Conservation (phyloP, 2,888 invertebrate genomes). For the Macaria notata region DNA sequence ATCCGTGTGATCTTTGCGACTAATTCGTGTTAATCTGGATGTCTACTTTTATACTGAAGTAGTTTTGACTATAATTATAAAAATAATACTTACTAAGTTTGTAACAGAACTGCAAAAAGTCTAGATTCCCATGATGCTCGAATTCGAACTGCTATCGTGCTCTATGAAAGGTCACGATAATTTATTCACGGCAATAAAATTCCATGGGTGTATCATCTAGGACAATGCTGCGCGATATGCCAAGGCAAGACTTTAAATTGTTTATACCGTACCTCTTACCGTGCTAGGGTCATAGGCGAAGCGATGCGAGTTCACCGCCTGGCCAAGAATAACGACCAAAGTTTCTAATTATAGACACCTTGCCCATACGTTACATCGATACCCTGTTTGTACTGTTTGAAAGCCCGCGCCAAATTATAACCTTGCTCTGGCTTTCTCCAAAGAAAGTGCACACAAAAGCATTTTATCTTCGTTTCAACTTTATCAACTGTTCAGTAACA, state of each 20-base stretch:
- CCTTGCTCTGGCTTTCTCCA: constrained; percentile 3
- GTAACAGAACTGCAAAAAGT: too few relatives aligned
- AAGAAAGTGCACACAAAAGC: constrained; percentile 1
- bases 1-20: not conserved
- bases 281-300: constrained; percentile 46
- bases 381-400: constrained; percentile 12
- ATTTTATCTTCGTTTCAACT: constrained; percentile 7
- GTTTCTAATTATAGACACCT: constrained; percentile 60
- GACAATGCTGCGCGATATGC: constrained; percentile 18
- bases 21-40: not conserved
- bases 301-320: constrained; percentile 42
- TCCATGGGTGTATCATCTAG: constrained; percentile 27
- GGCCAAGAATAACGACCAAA: constrained; percentile 49
- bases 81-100: too few relatives aligned
- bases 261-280: constrained; percentile 4
- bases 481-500: constrained; percentile 11
- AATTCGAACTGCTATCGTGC: not conserved
- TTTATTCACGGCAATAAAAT: not conserved
- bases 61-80: too few relatives aligned
- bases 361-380: constrained; percentile 38
- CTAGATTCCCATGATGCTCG: too few relatives aligned
- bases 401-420: constrained; percentile 7
- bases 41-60: too few relatives aligned
- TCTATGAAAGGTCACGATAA: not conserved
- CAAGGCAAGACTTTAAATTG: not conserved